A percentile compares a stretch with the other conserved stretches of the same genome.
Conservation (phyloP, 2,113 vertebrate genomes). For the Petroica traversi region DNA sequence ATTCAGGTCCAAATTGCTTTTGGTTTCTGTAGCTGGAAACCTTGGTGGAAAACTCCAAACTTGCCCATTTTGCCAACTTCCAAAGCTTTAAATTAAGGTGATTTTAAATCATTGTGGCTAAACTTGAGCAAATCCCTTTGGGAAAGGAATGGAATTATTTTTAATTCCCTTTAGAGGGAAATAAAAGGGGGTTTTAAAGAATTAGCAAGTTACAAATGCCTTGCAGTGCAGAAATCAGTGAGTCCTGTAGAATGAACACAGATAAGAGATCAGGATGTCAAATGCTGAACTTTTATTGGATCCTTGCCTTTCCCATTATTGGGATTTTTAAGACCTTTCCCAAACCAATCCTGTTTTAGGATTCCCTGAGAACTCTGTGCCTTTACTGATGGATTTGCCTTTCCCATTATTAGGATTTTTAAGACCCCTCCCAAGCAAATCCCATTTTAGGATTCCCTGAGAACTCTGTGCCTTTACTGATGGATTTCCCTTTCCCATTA, state of each 20-base stretch:
- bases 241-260: accelerated
- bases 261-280: accelerated
- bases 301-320: background rate
- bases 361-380: background rate
- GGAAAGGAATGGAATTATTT: too few species aligned
- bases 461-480: too few species aligned
- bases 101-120: background rate
- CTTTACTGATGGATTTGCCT: background rate
- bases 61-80: background rate
- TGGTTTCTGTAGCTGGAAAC: background rate
- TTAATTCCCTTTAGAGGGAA: background rate
- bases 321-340: background rate
- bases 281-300: accelerated
- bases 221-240: background rate
- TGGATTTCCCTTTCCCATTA: too few species aligned
- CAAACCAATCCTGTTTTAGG: accelerated
- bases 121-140: background rate
- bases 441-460: too few species aligned
- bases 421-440: too few species aligned
- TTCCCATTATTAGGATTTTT: too few species aligned
- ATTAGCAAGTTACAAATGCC: background rate
- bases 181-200: background rate
- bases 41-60: background rate
- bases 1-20: background rate
- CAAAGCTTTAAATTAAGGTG: background rate